Conservation (phyloP, 2,888 invertebrate species). For the Belgica antarctica region DNA sequence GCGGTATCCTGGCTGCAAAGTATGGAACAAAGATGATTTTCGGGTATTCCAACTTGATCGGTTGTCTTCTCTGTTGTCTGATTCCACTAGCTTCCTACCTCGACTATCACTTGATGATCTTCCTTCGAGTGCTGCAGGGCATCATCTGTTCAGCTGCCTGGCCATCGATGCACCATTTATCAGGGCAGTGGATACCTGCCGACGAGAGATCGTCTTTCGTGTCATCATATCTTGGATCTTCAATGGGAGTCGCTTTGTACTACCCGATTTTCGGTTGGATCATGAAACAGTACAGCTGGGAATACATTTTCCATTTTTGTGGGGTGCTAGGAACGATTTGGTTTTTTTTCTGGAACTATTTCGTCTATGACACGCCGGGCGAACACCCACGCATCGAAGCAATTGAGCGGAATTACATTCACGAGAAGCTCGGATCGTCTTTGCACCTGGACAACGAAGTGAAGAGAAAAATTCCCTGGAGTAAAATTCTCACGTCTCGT, state of each 20-base stretch:
- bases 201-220: conserved; percentile 61
- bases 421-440: conserved; percentile 58
- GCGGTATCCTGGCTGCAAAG: conserved; percentile 61
- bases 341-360: conserved; percentile 63
- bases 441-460: conserved; percentile 47
- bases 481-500: conserved; percentile 59
- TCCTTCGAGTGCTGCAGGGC: conserved; percentile 66
- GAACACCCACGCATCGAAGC: conserved; percentile 65
- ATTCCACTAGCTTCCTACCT: conserved; percentile 65
- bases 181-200: conserved; percentile 79
- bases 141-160: conserved; percentile 67
- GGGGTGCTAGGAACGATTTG: conserved; percentile 63
- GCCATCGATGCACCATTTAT: conserved; percentile 76
- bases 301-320: conserved; percentile 67
- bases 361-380: conserved; percentile 64
- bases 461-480: conserved; percentile 63
- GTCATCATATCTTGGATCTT: conserved; percentile 48
- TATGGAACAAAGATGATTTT: conserved; percentile 71
- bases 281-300: conserved; percentile 67
- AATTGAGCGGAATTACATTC: conserved; percentile 61
- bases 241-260: conserved; percentile 65
- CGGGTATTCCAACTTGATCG: conserved; percentile 62
- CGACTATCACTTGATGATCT: conserved; percentile 60
- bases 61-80: conserved; percentile 63
- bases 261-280: conserved; percentile 70